Base-by-base conservation (phyloP, 2,113 vertebrate genomes). In the Microcebus jonahi region DNA sequence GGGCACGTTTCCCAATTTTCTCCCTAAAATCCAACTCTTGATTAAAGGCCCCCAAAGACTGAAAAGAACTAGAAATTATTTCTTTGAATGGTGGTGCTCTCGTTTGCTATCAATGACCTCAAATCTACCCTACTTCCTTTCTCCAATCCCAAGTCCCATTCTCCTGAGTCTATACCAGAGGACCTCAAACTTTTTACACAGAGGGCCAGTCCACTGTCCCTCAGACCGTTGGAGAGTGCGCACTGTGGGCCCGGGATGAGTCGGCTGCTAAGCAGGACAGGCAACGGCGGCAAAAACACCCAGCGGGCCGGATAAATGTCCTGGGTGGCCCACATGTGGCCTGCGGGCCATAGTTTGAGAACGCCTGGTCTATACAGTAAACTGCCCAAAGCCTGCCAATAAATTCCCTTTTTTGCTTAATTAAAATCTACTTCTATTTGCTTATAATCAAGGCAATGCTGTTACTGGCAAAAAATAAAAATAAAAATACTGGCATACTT, bases 371-470 rank as follows among this genome's bases (percentile, higher is more conserved):
- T 75, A 25, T 15, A 27, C 18, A 83, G 21, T 25, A 18, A 93
- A 61, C 36, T 29, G 83, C 21, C n/a, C 23, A 59, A 3, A 88
- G 31, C 6, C 5, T 70, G 3, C 8, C 71, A 97, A 55, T 55
- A 67, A 75, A 65, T 39, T 85, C 17, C 15, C 14, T 14, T 42
- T 14, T 45, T 71, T 25, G 59, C 59, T 61, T 71, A 71, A 50
- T 4, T 55, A 77, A 39, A 96, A 84, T 63, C 34, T 75, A 73
- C 11, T 17, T 89, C 11, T 83, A 1, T 70, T 89, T 95, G 8
- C 48, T 93, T 88, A 91, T 76, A 85, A 71, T 2, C 31, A 86
- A 82, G 34, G 18, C 48, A 83, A 68, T 73, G n/a, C 1, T 68
- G 39, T 90, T 84, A 91, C 9, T 76, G 13, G 17, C 80, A 55